A percentile compares a stretch with the other conserved stretches of the same genome.
Conservation (phyloP, 1,140 invertebrate genomes). For the Lycorma delicatula region DNA sequence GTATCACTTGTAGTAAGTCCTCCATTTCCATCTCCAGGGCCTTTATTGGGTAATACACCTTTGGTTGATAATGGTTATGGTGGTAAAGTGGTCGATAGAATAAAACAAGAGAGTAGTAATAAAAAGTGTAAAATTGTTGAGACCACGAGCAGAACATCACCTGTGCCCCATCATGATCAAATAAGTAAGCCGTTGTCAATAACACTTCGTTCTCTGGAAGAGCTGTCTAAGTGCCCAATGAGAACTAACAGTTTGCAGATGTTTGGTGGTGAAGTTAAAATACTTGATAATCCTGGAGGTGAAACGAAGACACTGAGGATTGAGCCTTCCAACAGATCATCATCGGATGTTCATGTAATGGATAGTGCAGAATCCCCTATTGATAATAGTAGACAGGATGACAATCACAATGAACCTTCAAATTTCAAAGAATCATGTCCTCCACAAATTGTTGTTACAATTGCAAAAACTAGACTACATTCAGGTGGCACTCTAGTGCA, state of each 20-base stretch:
- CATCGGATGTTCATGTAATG: too few species aligned
- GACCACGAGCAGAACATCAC: too few species aligned
- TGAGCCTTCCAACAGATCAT: slow-evolving; percentile 39
- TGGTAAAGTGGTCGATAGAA: too few species aligned
- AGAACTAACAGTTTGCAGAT: slow-evolving; percentile 51
- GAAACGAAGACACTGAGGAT: slow-evolving; percentile 63
- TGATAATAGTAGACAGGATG: neutral
- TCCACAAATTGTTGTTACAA: slow-evolving; percentile 33
- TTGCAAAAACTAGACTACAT: slow-evolving; percentile 38
- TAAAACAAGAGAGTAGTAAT: too few species aligned
- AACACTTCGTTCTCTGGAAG: slow-evolving; percentile 46
- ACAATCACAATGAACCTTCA: slow-evolving; percentile 5
- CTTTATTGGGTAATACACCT: slow-evolving; percentile 65
- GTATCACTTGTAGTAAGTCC: too few species aligned
- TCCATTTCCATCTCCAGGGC: slow-evolving; percentile 64
- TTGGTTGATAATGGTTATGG: slow-evolving; percentile 65
- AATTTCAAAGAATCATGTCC: slow-evolving; percentile 7
- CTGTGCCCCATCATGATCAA: too few species aligned
- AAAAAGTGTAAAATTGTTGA: too few species aligned
- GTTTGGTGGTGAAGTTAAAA: slow-evolving; percentile 70
- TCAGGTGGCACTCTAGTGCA: slow-evolving; percentile 37
- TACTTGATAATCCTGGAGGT: slow-evolving; percentile 52
- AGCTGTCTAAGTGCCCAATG: slow-evolving; percentile 42
- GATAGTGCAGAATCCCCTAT: slow-evolving; percentile 4
- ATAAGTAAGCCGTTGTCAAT: too few species aligned